phyloP scores from a whole-genome alignment of 2,797 vertebrate genomes.

The Mallotus villosus region DNA sequence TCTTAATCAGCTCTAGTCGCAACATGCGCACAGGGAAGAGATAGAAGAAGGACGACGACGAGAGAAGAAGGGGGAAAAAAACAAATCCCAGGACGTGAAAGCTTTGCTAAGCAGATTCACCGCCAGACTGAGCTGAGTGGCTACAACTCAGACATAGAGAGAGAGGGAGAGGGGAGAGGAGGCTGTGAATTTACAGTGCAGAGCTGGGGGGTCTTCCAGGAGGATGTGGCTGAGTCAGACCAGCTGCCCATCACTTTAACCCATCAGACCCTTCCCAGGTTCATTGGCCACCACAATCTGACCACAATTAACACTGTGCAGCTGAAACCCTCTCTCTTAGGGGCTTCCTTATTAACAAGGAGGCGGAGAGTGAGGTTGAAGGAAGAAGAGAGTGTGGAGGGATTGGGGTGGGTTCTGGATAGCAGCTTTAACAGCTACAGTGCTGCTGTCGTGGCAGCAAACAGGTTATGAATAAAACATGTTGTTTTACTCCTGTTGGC shows the following conservation, averaged over 20 bases:
- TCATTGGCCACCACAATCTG: slow-evolving; percentile 38
- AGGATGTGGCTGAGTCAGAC: slow-evolving; percentile 46
- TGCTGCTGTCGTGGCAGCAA: slow-evolving; percentile 12
- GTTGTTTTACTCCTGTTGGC: slow-evolving; percentile 19
- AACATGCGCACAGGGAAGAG: background rate
- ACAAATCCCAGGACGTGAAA: slow-evolving; percentile 20
- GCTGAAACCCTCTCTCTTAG: slow-evolving; percentile 18
- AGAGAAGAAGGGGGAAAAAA: background rate
- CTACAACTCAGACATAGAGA: slow-evolving; percentile 20
- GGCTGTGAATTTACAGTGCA: slow-evolving; percentile 35
- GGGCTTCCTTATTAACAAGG: slow-evolving; percentile 24
- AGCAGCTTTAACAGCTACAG: slow-evolving; percentile 33
- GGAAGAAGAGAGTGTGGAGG: background rate
- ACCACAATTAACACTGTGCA: slow-evolving; percentile 39
- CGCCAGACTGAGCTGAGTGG: slow-evolving; percentile 30
- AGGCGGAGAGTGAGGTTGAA: slow-evolving; percentile 1
- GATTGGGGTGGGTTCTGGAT: background rate
- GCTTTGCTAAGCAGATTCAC: slow-evolving; percentile 40
- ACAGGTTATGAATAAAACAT: slow-evolving; percentile 50
- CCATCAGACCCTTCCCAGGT: slow-evolving; percentile 28
- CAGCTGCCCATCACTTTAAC: slow-evolving; percentile 29
- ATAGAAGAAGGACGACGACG: background rate
- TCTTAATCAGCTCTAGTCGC: slow-evolving; percentile 25
- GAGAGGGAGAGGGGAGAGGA: background rate
- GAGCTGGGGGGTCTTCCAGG: slow-evolving; percentile 20